Percentiles rank a stretch among this genome's conserved stretches.
phyloP scores from a whole-genome alignment of 1,140 invertebrate genomes.

The Babylonia areolata region DNA sequence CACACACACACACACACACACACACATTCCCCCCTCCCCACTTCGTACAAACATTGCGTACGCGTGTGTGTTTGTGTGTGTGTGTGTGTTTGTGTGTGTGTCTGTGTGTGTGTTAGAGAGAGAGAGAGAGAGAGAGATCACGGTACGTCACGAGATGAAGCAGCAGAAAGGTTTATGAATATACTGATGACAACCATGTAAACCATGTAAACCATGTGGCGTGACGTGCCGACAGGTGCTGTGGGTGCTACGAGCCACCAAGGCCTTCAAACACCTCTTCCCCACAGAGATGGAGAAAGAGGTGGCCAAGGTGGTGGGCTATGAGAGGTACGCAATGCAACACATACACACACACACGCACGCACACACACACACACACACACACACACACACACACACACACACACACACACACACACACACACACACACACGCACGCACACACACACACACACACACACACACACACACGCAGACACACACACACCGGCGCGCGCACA shows the following conservation, averaged over 20 bases:
- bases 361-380: neutral
- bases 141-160: too few relatives aligned
- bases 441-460: neutral
- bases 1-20: neutral
- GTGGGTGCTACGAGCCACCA: slow-evolving; percentile 70
- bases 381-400: neutral
- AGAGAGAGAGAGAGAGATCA: too few relatives aligned
- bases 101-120: too few relatives aligned
- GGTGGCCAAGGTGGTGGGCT: slow-evolving; percentile 66
- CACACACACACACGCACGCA: neutral
- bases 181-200: too few relatives aligned
- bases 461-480: neutral
- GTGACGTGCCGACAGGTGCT: slow-evolving; percentile 50
- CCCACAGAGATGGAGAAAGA: slow-evolving; percentile 68
- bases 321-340: slow-evolving; percentile 62
- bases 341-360: neutral
- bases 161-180: too few relatives aligned
- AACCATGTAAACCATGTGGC: too few relatives aligned
- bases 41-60: too few relatives aligned
- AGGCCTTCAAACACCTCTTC: slow-evolving; percentile 71
- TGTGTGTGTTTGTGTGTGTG: too few relatives aligned
- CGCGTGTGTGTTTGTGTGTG: too few relatives aligned
- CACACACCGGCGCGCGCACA: neutral
- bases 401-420: neutral
- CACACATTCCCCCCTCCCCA: neutral